Evolutionary conservation across 1,140 invertebrate species (phyloP).

Genomic region (Bombus polaris): DNA sequence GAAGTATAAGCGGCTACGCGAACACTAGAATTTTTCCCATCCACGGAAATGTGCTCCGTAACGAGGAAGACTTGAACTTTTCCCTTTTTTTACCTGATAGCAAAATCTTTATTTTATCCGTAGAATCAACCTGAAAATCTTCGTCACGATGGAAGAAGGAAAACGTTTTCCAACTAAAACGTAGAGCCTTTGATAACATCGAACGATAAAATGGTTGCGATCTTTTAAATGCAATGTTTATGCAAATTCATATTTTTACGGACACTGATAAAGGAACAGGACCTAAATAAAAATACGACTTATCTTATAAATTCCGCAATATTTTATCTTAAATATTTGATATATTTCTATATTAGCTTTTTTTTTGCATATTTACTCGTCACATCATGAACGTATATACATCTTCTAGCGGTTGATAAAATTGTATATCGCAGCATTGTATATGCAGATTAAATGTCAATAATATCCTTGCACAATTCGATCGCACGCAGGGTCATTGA

Average conservation of each 20-base stretch:
- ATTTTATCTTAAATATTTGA: background rate
- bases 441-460: background rate
- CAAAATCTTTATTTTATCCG: conserved; percentile 21
- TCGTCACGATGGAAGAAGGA: background rate
- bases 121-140: background rate
- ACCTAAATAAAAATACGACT: background rate
- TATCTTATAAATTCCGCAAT: background rate
- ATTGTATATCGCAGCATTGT: background rate
- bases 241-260: background rate
- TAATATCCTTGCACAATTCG: background rate
- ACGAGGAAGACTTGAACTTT: conserved; percentile 20
- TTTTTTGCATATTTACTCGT: background rate
- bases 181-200: background rate
- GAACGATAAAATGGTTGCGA: background rate
- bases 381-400: background rate
- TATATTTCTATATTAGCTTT: background rate
- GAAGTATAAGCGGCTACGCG: conserved; percentile 29
- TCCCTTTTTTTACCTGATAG: background rate
- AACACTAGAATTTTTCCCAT: conserved; percentile 12
- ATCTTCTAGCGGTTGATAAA: background rate
- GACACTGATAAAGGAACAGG: background rate
- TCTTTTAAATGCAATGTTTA: background rate
- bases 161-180: background rate
- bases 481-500: background rate
- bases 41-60: conserved; percentile 4